Conservation (phyloP, 2,797 vertebrate species). For the Botia almorhae region DNA sequence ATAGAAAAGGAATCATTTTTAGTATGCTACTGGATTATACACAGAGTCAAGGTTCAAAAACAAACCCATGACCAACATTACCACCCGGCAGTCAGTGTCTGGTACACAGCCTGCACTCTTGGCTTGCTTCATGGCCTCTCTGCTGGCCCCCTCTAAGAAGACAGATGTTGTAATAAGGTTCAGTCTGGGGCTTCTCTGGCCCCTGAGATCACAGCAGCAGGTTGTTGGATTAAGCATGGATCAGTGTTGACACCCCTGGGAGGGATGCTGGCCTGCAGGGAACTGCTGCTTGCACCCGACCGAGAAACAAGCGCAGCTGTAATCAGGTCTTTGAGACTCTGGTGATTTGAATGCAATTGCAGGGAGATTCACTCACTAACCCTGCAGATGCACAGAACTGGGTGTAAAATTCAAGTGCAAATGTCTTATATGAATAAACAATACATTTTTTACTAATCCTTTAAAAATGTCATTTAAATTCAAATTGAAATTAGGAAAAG, state of each 20-base stretch:
- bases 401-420: not conserved
- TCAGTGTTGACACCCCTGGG: slow-evolving; percentile 73
- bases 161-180: slow-evolving; percentile 70
- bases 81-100: not conserved
- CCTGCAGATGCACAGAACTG: not conserved
- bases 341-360: slow-evolving; percentile 11
- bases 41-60: not conserved
- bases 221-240: slow-evolving; percentile 78
- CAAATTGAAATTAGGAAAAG: no score
- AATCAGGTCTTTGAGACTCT: slow-evolving; percentile 15
- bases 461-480: no score
- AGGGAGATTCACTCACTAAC: not conserved
- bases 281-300: slow-evolving; percentile 37
- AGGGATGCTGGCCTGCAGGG: slow-evolving; percentile 53
- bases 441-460: no score
- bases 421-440: no score
- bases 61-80: not conserved
- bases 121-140: slow-evolving; percentile 43
- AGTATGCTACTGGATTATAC: not conserved
- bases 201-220: slow-evolving; percentile 67
- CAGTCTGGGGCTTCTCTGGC: slow-evolving; percentile 63
- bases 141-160: slow-evolving; percentile 65
- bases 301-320: slow-evolving; percentile 32
- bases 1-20: not conserved
- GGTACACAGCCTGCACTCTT: not conserved